Percentiles rank a stretch among this genome's conserved stretches.
Conservation (phyloP, 2,888 invertebrate genomes). For the Scaptomyza caliginosa region DNA sequence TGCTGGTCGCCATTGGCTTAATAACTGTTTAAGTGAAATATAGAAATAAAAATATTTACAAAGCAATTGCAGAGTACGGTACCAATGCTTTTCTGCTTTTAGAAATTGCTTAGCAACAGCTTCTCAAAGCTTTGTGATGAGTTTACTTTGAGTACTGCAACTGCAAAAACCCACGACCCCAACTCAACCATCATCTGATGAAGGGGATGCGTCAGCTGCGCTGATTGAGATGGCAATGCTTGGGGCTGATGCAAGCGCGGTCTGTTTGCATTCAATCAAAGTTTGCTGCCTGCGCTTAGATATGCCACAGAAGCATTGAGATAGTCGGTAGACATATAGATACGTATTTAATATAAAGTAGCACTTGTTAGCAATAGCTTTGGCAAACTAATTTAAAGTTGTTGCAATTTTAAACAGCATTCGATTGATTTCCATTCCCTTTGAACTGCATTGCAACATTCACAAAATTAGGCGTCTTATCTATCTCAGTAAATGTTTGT, state of each 20-base stretch:
- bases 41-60: slow-evolving; percentile 74
- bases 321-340: slow-evolving; percentile 1
- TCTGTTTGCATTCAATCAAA: slow-evolving; percentile 60
- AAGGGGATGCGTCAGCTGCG: slow-evolving; percentile 31
- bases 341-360: slow-evolving; percentile 6
- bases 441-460: background rate
- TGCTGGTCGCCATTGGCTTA: slow-evolving; percentile 61
- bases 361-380: slow-evolving; percentile 12
- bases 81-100: slow-evolving; percentile 28
- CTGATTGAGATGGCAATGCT: slow-evolving; percentile 24
- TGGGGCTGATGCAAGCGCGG: slow-evolving; percentile 12
- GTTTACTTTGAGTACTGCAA: slow-evolving; percentile 41
- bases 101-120: slow-evolving; percentile 47
- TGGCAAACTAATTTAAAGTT: slow-evolving; percentile 43
- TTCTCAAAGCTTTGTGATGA: slow-evolving; percentile 37
- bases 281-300: slow-evolving; percentile 38
- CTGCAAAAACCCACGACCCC: background rate
- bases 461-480: slow-evolving; percentile 20
- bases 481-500: slow-evolving; percentile 8
- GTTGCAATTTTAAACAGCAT: slow-evolving; percentile 39
- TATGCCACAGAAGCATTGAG: slow-evolving; percentile 10
- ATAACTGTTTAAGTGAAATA: slow-evolving; percentile 66
- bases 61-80: slow-evolving; percentile 51
- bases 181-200: slow-evolving; percentile 10
- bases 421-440: slow-evolving; percentile 13